Percentiles rank a stretch among this genome's conserved stretches.
Evolutionary conservation across 2,113 vertebrate species (phyloP).

Genomic region (Chinchilla lanigera): DNA sequence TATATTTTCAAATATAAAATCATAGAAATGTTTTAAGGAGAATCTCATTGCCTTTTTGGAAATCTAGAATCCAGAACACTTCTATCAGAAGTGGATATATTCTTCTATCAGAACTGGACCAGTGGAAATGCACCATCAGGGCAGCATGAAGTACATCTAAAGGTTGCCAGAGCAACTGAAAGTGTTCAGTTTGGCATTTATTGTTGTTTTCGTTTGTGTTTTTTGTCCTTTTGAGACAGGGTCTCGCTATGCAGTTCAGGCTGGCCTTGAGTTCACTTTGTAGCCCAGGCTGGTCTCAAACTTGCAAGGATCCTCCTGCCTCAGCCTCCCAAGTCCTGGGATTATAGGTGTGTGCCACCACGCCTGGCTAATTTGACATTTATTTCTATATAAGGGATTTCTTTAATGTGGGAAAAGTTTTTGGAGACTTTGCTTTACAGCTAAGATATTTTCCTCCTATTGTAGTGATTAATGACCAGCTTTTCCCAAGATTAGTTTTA

Average conservation of each 20-base stretch:
- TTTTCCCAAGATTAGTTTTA: conserved; percentile 14
- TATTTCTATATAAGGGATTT: neutral
- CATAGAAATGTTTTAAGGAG: conserved; percentile 6
- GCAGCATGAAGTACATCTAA: neutral
- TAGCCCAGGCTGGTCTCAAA: no score
- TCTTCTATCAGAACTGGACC: neutral
- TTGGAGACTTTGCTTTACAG: conserved; percentile 4
- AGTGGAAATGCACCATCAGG: neutral
- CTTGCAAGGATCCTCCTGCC: no score
- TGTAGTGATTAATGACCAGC: neutral
- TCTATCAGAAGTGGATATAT: neutral
- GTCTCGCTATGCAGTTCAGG: no score
- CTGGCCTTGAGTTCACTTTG: no score
- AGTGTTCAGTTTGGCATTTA: neutral
- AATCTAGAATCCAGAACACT: neutral
- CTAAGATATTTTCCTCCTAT: neutral
- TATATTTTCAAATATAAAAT: conserved; percentile 25
- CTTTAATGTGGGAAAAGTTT: neutral
- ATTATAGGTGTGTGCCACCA: no score
- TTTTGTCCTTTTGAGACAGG: no score
- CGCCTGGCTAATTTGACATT: neutral
- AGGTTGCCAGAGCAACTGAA: neutral
- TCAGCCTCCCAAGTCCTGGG: no score
- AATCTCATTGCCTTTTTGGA: neutral
- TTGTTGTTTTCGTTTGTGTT: neutral